These are phyloP conservation scores for Halcyon smyrnensis DNA, from an alignment of 2,797 vertebrate species.

Conservation along the genomic window DNA sequence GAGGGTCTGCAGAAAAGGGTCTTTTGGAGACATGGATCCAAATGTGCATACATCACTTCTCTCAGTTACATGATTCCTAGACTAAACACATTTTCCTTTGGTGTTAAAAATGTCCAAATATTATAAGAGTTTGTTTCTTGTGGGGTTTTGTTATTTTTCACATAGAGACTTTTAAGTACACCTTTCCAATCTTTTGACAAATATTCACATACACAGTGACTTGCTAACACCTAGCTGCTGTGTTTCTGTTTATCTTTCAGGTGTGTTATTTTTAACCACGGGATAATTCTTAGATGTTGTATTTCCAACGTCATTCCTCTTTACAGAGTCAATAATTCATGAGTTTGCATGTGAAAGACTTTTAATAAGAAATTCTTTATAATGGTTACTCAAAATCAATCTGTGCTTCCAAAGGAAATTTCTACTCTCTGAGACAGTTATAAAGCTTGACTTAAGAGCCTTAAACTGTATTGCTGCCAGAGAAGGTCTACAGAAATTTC, in stretches of 20 bases:
- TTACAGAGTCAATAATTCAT: background rate
- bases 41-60: background rate
- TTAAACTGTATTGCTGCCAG: background rate
- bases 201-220: background rate
- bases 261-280: background rate
- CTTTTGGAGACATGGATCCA: slow-evolving; percentile 13
- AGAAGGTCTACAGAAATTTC: background rate
- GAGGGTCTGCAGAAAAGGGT: slow-evolving; percentile 16
- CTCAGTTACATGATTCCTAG: slow-evolving; percentile 13
- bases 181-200: slow-evolving; percentile 18
- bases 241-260: background rate
- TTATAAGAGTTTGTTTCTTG: slow-evolving; percentile 3
- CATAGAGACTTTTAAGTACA: background rate
- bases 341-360: background rate
- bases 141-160: slow-evolving; percentile 1
- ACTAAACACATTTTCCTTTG: slow-evolving; percentile 64
- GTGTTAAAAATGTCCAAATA: slow-evolving; percentile 56
- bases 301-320: background rate
- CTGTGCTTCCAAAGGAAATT: background rate
- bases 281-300: background rate
- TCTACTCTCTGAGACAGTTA: background rate
- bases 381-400: background rate
- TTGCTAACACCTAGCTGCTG: background rate
- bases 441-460: background rate
- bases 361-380: background rate